Conservation (phyloP, 2,113 vertebrate genomes). For the Isurus oxyrinchus region DNA sequence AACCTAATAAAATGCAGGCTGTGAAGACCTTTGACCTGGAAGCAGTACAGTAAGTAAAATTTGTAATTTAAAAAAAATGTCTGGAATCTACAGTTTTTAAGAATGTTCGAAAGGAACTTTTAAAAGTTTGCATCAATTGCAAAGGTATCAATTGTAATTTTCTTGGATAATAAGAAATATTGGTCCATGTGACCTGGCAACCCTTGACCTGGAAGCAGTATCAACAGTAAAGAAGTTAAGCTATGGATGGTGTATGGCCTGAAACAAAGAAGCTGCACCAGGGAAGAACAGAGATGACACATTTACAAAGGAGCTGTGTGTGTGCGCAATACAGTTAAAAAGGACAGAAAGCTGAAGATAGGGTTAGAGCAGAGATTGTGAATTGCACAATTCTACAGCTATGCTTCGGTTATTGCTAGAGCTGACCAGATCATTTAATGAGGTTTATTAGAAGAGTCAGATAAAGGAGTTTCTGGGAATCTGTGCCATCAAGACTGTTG, state of each 20-base stretch:
- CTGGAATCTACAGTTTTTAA: not conserved
- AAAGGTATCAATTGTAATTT: not conserved
- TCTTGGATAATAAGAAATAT: not conserved
- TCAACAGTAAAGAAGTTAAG: not conserved
- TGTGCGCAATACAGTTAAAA: too few species aligned
- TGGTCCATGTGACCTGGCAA: not conserved
- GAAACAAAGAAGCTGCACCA: too few species aligned
- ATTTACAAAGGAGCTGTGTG: too few species aligned
- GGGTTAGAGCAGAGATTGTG: too few species aligned
- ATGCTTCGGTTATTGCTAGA: too few species aligned
- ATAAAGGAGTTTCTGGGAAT: too few species aligned
- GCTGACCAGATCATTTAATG: too few species aligned
- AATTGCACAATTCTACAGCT: too few species aligned
- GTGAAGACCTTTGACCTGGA: not conserved
- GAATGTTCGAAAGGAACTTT: not conserved
- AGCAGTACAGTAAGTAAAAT: not conserved
- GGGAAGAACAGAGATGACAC: too few species aligned
- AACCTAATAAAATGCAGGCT: not conserved
- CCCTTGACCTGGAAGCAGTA: not conserved
- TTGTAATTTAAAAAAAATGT: not conserved
- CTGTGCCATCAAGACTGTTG: too few species aligned
- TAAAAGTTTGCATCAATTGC: not conserved
- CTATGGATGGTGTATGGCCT: not conserved
- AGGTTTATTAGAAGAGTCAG: too few species aligned
- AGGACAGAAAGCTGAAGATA: too few species aligned